Evolutionary conservation across 1,140 invertebrate species (phyloP), one percentile per base, ranked within the genome.

Genomic region (Apis laboriosa): DNA sequence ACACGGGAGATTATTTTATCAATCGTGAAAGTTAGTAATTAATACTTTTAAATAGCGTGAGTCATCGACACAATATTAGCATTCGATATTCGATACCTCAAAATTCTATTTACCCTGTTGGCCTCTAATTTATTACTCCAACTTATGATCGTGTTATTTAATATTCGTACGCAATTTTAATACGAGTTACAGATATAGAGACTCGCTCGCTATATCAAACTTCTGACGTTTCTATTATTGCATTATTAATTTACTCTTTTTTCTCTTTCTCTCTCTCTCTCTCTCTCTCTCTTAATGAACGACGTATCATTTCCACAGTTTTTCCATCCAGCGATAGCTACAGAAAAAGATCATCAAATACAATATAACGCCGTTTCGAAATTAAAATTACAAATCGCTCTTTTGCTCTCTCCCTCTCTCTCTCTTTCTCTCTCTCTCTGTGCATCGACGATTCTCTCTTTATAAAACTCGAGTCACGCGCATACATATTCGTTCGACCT

Each of bases 21-120:
- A 68, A 34, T 60, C 61, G 73, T 81, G 80, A 81, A 81, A 81
- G 80, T 76, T 76, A n/a, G 73, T 21, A 67, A 81, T 24, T 76
- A 67, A 81, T 76, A 75, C 61, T 51, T 58, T 58, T 68, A 51
- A 81, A 43, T 43, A 7, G 53, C 9, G 55, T 55, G 72, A 81
- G 73, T 76, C 80, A 67, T 21, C 43, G 55, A 21, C 17, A 5
- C 19, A 2, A 15, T 67, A 58, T 58, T n/a, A n/a, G 55, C 34
- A 43, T 11, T 58, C 56, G 53, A 77, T 71, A 68, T 49, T 19
- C 15, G 66, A 73, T 49, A 67, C 28, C 9, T 24, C 11, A 51
- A 58, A 70, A 49, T 60, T 70, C 53, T 63, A 53, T 51, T 66
- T 34, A 24, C 13, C 17, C 1, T 15, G 28, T 9, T 43, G 5